Evolutionary conservation across 1,140 invertebrate species (phyloP).

Genomic region (Drosophila seguyi): DNA sequence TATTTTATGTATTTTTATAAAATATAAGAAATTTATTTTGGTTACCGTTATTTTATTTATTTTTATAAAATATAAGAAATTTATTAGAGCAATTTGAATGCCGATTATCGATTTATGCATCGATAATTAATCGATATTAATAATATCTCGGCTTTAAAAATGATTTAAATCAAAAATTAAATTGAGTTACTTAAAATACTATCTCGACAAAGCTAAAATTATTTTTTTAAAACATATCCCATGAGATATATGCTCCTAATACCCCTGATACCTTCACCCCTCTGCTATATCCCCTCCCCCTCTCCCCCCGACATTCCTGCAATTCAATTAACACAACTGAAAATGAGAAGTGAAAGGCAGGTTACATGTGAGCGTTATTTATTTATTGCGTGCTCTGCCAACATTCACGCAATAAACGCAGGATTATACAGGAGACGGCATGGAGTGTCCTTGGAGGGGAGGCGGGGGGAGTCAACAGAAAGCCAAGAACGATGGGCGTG

Average conservation of each 20-base stretch:
- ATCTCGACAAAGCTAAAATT: accelerated
- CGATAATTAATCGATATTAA: too few relatives aligned
- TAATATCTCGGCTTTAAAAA: background rate
- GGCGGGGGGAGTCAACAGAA: too few relatives aligned
- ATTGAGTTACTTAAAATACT: background rate
- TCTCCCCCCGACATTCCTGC: background rate
- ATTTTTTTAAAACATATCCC: background rate
- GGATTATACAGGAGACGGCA: background rate
- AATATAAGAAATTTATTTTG: too few relatives aligned
- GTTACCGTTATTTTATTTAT: background rate
- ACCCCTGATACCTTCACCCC: too few relatives aligned
- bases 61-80: background rate
- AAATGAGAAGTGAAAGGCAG: slow-evolving; percentile 35
- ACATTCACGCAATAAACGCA: slow-evolving; percentile 57
- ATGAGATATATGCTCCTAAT: background rate
- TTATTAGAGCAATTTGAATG: too few relatives aligned
- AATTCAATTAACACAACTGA: slow-evolving; percentile 67
- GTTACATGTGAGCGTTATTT: slow-evolving; percentile 79
- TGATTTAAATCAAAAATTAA: background rate
- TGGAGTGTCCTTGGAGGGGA: background rate
- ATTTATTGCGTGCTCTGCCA: slow-evolving; percentile 77
- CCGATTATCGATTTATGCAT: background rate
- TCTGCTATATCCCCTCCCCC: background rate
- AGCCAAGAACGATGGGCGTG: slow-evolving; percentile 42
- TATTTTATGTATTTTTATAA: too few relatives aligned